Base-by-base conservation (phyloP, 1,140 invertebrate genomes). In the Hestina assimilis region DNA sequence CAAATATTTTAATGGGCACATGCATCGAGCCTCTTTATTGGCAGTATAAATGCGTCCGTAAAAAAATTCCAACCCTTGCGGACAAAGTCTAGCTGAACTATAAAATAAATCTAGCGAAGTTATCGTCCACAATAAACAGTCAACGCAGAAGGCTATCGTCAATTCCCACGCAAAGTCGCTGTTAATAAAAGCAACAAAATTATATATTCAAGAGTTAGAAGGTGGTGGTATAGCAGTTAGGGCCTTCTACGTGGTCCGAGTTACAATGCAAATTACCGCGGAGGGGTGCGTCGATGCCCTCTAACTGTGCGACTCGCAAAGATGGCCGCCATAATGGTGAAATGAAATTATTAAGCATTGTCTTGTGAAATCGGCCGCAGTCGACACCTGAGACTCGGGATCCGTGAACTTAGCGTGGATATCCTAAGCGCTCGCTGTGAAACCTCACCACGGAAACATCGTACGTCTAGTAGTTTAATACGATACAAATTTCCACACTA, bases 261-360 rank as follows among this genome's bases (percentile, higher is more conserved):
- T 86, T 82, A 82, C 84, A 85, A 88, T 88, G 85, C 85, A 88
- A 88, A 88, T 88, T 86, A 82, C 73, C 72, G 67, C 66, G 72
- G 78, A 82, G 82, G 82, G 81, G 81, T 79, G 81, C 76, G 78
- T 66, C 79, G 72, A 75, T 86, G 83, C 81, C 81, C 79, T 84
- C 73, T 84, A 87, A 83, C 83, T 87, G 80, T 83, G 80, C 78
- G 83, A 85, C 76, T 85, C 61, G 68, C 79, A 85, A 86, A 86
- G 85, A 88, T 85, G 85, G 85, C 84, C 78, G 81, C 72, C 76
- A 63, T 88, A 86, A 88, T 88, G 81, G 79, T 81, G 77, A 87
- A 87, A 88, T 88, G 85, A 88, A 88, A 88, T 88, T 87, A 88
- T 88, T 88, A 88, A 84, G 83, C 80, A 88, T 86, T 87, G 85